These are phyloP conservation scores for Tuta absoluta DNA, from an alignment of 2,888 invertebrate genomes.

Conservation along the genomic window DNA sequence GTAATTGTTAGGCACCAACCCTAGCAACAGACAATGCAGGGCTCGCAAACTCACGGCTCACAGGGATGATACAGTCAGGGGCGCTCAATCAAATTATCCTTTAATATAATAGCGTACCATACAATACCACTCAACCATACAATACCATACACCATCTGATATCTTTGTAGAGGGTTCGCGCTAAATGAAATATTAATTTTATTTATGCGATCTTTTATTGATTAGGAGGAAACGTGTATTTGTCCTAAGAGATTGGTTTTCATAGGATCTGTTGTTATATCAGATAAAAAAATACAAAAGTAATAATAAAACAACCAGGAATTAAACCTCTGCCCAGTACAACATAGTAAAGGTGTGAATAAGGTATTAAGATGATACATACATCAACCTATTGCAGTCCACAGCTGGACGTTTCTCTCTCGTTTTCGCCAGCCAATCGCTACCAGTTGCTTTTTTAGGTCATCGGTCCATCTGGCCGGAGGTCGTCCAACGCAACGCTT, in stretches of 20 bases:
- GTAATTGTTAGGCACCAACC: neutral
- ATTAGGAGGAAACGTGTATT: slow-evolving; percentile 29
- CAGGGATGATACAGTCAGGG: slow-evolving; percentile 22
- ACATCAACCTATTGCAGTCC: no score
- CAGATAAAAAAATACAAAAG: no score
- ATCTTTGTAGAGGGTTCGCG: slow-evolving; percentile 20
- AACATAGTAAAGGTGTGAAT: no score
- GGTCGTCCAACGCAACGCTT: no score
- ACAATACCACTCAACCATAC: slow-evolving; percentile 26
- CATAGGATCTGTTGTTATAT: neutral
- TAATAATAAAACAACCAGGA: no score
- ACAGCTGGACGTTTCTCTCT: no score
- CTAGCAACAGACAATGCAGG: neutral
- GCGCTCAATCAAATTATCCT: slow-evolving; percentile 63
- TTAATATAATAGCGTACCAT: slow-evolving; percentile 57
- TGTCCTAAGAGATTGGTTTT: neutral
- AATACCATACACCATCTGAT: slow-evolving; percentile 23
- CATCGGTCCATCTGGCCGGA: no score
- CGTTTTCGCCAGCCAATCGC: no score
- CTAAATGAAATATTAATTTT: slow-evolving; percentile 61
- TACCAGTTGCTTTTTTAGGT: no score
- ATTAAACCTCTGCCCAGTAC: no score
- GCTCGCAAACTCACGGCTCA: slow-evolving; percentile 21
- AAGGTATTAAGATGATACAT: no score
- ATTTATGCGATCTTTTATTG: slow-evolving; percentile 45